Percentiles rank a stretch among this genome's conserved stretches.
These are phyloP conservation scores for Portunus trituberculatus DNA, from an alignment of 1,140 invertebrate species.

Conservation along the genomic window DNA sequence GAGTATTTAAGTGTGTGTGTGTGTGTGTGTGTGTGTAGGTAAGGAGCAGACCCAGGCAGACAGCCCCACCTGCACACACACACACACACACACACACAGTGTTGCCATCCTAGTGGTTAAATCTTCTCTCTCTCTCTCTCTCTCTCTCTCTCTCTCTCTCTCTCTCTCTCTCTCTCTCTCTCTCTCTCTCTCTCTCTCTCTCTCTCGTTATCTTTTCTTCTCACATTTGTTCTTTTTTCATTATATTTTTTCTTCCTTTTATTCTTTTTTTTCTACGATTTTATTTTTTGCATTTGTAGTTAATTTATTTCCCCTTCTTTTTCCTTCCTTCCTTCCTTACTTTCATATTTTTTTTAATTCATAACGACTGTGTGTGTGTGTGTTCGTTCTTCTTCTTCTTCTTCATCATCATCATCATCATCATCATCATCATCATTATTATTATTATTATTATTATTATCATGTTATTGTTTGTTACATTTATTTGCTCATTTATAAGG, in stretches of 20 bases:
- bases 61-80: too few species aligned
- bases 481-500: neutral
- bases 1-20: too few species aligned
- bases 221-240: neutral
- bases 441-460: neutral
- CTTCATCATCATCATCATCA: neutral
- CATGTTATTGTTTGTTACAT: neutral
- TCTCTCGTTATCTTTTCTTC: neutral
- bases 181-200: too few species aligned
- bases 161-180: too few species aligned
- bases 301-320: neutral
- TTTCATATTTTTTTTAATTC: too few species aligned
- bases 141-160: too few species aligned
- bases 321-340: neutral
- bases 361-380: neutral
- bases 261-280: neutral
- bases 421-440: neutral
- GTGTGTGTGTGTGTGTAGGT: too few species aligned
- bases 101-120: neutral
- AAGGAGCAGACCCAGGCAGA: too few species aligned
- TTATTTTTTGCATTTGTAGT: neutral
- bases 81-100: neutral
- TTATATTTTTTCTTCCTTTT: neutral
- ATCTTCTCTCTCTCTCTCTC: too few species aligned
- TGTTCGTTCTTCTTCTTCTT: neutral